A percentile compares a stretch with the other conserved stretches of the same genome.
Evolutionary conservation across 2,888 invertebrate genomes (phyloP).

Genomic region (Macropis europaea): DNA sequence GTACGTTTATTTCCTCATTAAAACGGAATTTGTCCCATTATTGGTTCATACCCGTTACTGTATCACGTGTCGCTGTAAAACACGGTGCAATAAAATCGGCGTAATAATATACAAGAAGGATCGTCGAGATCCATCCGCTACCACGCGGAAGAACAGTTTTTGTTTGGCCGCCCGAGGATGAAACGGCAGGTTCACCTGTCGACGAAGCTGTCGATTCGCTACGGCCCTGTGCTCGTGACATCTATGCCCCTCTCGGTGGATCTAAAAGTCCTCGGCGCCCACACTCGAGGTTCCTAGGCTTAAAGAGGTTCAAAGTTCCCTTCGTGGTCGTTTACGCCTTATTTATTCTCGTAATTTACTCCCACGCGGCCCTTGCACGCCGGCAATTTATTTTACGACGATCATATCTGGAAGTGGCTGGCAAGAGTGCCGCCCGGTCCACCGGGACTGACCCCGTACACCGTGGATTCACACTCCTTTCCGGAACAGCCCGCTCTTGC

Average conservation of each 20-base stretch:
- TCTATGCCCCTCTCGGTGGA: constrained; percentile 48
- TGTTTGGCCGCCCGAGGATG: neutral
- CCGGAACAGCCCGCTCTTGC: no score
- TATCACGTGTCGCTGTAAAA: no score
- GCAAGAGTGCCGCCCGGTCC: constrained; percentile 55
- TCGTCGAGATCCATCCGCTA: no score
- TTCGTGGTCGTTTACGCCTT: constrained; percentile 70
- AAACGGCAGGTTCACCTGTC: constrained; percentile 38
- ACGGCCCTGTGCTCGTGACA: constrained; percentile 51
- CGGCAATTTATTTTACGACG: constrained; percentile 72
- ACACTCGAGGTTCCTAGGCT: constrained; percentile 69
- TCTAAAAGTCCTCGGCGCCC: constrained; percentile 65
- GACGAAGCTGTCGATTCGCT: constrained; percentile 35
- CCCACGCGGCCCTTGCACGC: constrained; percentile 67
- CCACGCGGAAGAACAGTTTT: neutral
- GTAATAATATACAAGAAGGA: no score
- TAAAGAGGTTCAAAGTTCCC: constrained; percentile 71
- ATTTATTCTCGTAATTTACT: constrained; percentile 76
- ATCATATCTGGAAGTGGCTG: constrained; percentile 72
- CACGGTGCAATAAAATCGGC: no score
- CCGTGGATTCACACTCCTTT: constrained; percentile 42
- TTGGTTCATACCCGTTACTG: no score
- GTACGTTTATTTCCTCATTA: no score
- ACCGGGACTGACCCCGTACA: constrained; percentile 35
- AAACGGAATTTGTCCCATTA: no score